A percentile compares a stretch with the other conserved stretches of the same genome.
phyloP scores from a whole-genome alignment of 2,113 vertebrate genomes.

The Irena cyanogastra region DNA sequence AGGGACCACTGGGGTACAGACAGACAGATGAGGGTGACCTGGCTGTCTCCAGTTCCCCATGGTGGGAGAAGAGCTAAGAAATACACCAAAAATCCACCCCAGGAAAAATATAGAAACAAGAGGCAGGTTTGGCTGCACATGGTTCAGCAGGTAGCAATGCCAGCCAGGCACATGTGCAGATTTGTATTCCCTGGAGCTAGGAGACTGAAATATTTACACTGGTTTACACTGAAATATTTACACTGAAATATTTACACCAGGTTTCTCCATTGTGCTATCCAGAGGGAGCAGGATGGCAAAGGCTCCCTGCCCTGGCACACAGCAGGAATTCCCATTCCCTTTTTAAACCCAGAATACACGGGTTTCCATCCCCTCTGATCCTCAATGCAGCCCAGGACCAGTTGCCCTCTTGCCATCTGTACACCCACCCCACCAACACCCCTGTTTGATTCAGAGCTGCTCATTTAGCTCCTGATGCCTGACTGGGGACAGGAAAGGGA shows the following conservation, averaged over 20 bases:
- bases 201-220: constrained; percentile 48
- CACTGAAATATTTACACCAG: constrained; percentile 57
- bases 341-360: not conserved
- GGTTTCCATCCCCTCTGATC: not conserved
- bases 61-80: not conserved
- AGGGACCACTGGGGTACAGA: not conserved
- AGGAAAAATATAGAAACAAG: not conserved
- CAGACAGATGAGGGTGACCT: not conserved
- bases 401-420: constrained; percentile 38
- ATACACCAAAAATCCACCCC: not conserved
- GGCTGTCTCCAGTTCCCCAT: not conserved
- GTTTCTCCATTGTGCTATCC: constrained; percentile 31
- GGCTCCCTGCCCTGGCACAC: not conserved
- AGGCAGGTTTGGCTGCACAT: constrained; percentile 24
- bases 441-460: not conserved
- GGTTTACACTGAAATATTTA: constrained; percentile 30
- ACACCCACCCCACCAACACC: not conserved
- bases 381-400: not conserved
- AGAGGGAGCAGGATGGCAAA: constrained; percentile 35
- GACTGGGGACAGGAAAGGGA: not conserved
- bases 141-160: constrained; percentile 27
- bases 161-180: constrained; percentile 36
- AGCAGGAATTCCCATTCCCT: constrained; percentile 11
- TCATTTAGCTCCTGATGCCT: not conserved
- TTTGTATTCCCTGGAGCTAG: constrained; percentile 38